Base-by-base conservation (phyloP, 2,797 vertebrate genomes). In the Sphaeramia orbicularis region DNA sequence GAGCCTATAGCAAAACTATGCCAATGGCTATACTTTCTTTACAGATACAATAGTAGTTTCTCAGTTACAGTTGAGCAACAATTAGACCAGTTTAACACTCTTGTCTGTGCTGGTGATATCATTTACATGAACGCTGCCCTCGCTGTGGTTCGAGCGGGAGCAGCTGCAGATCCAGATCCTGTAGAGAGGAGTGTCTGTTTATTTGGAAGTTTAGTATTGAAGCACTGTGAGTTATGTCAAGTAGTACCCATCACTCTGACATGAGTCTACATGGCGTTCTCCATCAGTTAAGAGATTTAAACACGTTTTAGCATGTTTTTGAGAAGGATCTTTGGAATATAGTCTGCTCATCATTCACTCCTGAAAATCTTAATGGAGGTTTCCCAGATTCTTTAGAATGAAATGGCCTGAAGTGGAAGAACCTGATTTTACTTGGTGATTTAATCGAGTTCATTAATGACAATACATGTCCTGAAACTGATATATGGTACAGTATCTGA, bases 161-260 rank as follows among this genome's bases (percentile, higher is more conserved):
- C 55, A 58, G 55, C 55, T 58, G 55, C 55, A 5, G 27, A 35
- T 44, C 55, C 24, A 44, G 30, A 44, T 35, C 27, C 35, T 58
- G 8, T 32, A 40, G 38, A 56, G 9, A 1, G 14, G 18, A 11
- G 38, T 56, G 40, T 32, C 40, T 43, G 7, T 43, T 30, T 42
- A 16, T 43, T 32, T 32, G 8, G 2, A 58, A 43, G 43, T 16
- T 44, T 44, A 18, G 27, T 45, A 32, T 32, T 7, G 7, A 32
- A 2, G 2, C 7, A 11, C 42, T n/a, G 41, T 41, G 27, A 32
- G 18, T 56, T 40, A 27, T 32, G 16, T 32, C n/a, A 30, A 30
- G 30, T 32, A 32, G 8, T 32, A 32, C 30, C 7, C 6, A 4
- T 32, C 30, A 32, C 30, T 32, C 30, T 9, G 30, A 32, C 30